Conservation (phyloP, 2,113 vertebrate genomes). For the Xenotilapia leptura region DNA sequence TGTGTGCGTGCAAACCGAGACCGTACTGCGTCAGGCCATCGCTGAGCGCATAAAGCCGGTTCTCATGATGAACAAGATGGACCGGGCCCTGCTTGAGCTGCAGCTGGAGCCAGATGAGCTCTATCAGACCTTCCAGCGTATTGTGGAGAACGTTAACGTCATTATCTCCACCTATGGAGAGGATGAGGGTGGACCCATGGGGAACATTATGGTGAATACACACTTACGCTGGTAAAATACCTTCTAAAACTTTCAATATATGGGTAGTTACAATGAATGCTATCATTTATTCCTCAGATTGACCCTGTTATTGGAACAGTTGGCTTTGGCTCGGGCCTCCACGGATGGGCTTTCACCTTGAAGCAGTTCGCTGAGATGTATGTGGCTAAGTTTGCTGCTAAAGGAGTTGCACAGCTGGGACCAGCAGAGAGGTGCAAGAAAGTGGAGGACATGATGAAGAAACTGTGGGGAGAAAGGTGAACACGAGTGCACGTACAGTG, state of each 20-base stretch:
- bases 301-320: conserved; percentile 89
- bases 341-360: conserved; percentile 97
- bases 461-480: conserved; percentile 93
- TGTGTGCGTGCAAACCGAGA: conserved; percentile 94
- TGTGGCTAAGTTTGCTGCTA: conserved; percentile 87
- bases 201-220: conserved; percentile 84
- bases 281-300: conserved; percentile 65
- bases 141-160: conserved; percentile 91
- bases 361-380: conserved; percentile 99
- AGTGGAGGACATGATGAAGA: conserved; percentile 98
- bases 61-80: conserved; percentile 99
- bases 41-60: conserved; percentile 92
- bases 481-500: not conserved
- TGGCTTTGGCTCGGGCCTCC: conserved; percentile 91
- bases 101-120: conserved; percentile 87
- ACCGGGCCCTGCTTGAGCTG: conserved; percentile 88
- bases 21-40: conserved; percentile 90
- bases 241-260: not conserved
- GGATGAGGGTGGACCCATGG: conserved; percentile 92
- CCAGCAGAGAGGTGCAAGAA: conserved; percentile 85
- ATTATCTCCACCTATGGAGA: conserved; percentile 95
- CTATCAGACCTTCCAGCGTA: conserved; percentile 91
- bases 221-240: not conserved
- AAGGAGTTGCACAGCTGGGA: conserved; percentile 78
- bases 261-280: not conserved